Evolutionary conservation across 2,113 vertebrate genomes (phyloP), one percentile per base, ranked within the genome.

Genomic region (crab-eating macaque (Macaca fascicularis)): DNA sequence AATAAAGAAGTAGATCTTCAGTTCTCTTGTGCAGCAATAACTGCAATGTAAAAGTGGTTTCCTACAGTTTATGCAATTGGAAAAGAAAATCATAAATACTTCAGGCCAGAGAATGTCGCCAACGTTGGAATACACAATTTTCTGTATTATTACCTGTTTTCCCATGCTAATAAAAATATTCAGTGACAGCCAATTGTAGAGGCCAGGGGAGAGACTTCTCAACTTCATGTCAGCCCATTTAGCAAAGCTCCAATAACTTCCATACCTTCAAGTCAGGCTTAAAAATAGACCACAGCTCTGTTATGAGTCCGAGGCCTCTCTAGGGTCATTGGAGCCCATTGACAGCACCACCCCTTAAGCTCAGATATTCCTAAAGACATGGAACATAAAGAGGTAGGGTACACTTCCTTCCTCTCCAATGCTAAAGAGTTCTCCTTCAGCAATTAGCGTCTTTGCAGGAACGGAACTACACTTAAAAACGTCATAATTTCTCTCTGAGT

Each of bases 31-130:
- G 4, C 8, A 48, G 12, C 35, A 89, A 22, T 50, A 91, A 93
- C 69, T 90, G 45, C 30, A 87, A 57, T 30, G 17, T 64, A 38
- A 92, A 95, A 72, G 8, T 59, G 40, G 10, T 93, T 96, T 96
- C 43, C 79, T 70, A 48, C 0, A 38, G 23, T 67, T 64, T 67
- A 59, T 59, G 38, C 61, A 89, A 61, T 17, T 79, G n/a, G 30
- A 70, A 96, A 90, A 89, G 59, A 95, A 90, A 78, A 55, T 70
- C 52, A 92, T 32, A 22, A 78, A 88, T 32, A 70, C 38, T 88
- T 83, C n/a, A 95, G 32, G 70, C 43, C 38, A 69, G 59, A 25
- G 32, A 84, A 22, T 38, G 23, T 52, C 5, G 48, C 69, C 25
- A 20, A 1, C 7, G 11, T 32, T 12, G 14, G 70, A 25, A 8